These are phyloP conservation scores for Yponomeuta plumbellus DNA, from an alignment of 2,888 invertebrate genomes.

Conservation along the genomic window DNA sequence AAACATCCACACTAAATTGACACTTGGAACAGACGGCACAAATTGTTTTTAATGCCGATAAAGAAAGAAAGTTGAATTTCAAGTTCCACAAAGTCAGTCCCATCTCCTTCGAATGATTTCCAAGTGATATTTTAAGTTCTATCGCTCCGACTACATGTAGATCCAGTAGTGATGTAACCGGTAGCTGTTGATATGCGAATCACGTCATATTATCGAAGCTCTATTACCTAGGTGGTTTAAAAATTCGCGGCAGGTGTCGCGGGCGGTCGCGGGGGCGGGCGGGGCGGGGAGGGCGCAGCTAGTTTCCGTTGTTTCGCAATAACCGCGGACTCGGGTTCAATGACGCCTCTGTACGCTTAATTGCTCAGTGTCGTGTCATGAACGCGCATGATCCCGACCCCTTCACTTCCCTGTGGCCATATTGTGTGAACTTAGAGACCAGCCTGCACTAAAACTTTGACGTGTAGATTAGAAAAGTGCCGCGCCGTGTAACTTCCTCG, in stretches of 20 bases:
- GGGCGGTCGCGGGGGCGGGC: slow-evolving; percentile 23
- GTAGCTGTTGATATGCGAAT: slow-evolving; percentile 2
- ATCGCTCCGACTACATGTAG: background rate
- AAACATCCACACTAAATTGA: background rate
- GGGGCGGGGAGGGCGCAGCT: slow-evolving; percentile 43
- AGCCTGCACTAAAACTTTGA: background rate
- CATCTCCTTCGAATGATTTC: background rate
- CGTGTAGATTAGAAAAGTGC: too few species aligned
- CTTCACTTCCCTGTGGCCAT: slow-evolving; percentile 33
- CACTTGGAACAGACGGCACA: background rate
- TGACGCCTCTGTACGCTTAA: slow-evolving; percentile 62
- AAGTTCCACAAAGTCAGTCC: background rate
- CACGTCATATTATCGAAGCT: slow-evolving; percentile 14
- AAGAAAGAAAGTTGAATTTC: background rate
- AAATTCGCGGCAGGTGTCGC: slow-evolving; percentile 70
- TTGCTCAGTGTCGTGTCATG: slow-evolving; percentile 58
- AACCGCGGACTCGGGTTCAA: slow-evolving; percentile 59
- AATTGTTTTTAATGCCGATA: background rate
- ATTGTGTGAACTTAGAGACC: background rate
- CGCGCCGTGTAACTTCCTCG: too few species aligned
- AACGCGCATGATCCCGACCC: slow-evolving; percentile 39
- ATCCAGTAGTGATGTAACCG: slow-evolving; percentile 5
- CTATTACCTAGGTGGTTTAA: slow-evolving; percentile 68
- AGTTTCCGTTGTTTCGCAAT: slow-evolving; percentile 77
- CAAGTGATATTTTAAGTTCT: background rate